Conservation (phyloP, 2,113 vertebrate species). For the Murina feae region DNA sequence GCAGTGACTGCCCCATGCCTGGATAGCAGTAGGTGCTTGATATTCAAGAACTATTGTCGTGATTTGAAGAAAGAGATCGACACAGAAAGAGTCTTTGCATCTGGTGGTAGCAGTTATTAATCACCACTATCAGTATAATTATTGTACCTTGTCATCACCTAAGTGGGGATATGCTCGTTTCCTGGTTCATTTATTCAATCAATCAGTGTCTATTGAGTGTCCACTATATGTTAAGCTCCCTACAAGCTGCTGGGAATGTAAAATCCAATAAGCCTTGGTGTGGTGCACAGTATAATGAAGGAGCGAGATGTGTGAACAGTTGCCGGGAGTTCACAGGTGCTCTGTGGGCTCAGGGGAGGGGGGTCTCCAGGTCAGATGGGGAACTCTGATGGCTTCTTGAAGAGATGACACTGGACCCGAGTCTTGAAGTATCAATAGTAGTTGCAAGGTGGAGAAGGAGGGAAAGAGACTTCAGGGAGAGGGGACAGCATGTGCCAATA, state of each 20-base stretch:
- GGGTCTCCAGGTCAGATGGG: not conserved
- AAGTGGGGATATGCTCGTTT: not conserved
- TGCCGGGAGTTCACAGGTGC: not conserved
- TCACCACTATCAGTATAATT: not conserved
- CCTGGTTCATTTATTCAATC: not conserved
- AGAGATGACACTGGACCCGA: not conserved
- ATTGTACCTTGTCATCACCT: not conserved
- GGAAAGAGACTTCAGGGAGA: not conserved
- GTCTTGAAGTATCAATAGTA: not conserved
- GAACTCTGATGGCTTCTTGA: not conserved
- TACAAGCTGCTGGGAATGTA: not conserved
- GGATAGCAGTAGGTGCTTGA: not conserved
- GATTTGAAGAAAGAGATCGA: not conserved
- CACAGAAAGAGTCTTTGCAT: not conserved
- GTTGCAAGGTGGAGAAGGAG: not conserved
- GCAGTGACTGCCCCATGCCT: not conserved
- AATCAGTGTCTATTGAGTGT: not conserved
- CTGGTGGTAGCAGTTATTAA: not conserved
- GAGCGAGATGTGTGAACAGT: not conserved
- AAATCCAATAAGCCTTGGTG: not conserved
- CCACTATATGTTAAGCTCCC: not conserved
- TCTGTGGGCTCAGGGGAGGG: not conserved
- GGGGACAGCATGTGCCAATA: not conserved
- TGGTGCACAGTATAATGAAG: not conserved
- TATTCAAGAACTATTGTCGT: not conserved